These are phyloP conservation scores for Pseudomyrmex dendroicus DNA, from an alignment of 1,140 invertebrate genomes.

Conservation along the genomic window DNA sequence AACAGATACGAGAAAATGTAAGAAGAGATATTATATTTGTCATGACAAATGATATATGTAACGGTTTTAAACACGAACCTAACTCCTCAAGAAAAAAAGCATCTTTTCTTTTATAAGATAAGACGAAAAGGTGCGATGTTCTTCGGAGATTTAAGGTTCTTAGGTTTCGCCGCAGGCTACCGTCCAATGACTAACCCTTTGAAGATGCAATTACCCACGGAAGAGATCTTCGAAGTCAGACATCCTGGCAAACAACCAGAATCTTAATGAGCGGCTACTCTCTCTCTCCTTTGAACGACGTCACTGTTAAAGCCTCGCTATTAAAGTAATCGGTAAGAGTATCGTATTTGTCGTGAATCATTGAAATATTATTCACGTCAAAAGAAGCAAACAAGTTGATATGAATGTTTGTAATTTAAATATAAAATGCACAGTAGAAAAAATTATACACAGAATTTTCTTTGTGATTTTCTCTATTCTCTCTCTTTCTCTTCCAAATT, in stretches of 20 bases:
- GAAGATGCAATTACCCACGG: slow-evolving; percentile 74
- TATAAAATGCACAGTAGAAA: not conserved
- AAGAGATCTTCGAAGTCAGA: slow-evolving; percentile 74
- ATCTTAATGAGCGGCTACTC: slow-evolving; percentile 77
- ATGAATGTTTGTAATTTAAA: no score
- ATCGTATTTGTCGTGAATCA: not conserved
- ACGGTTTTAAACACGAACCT: slow-evolving; percentile 79
- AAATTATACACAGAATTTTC: not conserved
- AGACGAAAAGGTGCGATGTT: slow-evolving; percentile 56
- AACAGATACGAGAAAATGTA: slow-evolving; percentile 65
- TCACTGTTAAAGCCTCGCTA: slow-evolving; percentile 8
- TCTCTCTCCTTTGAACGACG: slow-evolving; percentile 1
- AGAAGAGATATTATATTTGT: slow-evolving; percentile 78
- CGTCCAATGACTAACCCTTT: slow-evolving; percentile 80
- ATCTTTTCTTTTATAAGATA: slow-evolving; percentile 15
- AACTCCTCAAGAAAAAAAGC: slow-evolving; percentile 49
- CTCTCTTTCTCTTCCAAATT: no score
- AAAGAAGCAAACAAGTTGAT: not conserved
- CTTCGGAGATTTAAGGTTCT: slow-evolving; percentile 68
- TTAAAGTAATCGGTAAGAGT: not conserved
- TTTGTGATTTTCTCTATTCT: no score
- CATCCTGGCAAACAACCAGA: slow-evolving; percentile 79
- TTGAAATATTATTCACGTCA: not conserved
- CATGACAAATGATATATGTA: slow-evolving; percentile 79
- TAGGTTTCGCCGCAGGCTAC: slow-evolving; percentile 67